These are phyloP conservation scores for Coenobita brevimanus DNA, from an alignment of 1,140 invertebrate genomes.

Conservation along the genomic window DNA sequence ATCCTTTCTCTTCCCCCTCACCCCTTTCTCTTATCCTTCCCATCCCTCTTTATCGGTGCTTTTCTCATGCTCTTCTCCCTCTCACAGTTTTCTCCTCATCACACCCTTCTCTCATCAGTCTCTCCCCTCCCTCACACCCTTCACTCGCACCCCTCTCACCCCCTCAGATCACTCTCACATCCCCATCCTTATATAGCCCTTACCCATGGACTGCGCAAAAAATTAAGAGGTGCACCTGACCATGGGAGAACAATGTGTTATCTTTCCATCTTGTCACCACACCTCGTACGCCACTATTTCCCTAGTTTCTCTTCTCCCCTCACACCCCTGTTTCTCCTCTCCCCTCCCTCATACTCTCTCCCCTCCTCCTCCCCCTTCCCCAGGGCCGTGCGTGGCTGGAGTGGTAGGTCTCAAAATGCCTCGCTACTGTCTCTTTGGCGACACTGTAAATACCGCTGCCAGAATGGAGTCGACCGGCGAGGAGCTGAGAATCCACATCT, in stretches of 20 bases:
- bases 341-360: not conserved
- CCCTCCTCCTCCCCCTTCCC: slow-evolving; percentile 56
- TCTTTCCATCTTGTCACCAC: no score
- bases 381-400: slow-evolving; percentile 92
- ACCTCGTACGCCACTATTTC: no score
- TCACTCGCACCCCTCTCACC: not conserved
- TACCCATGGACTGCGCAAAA: no score
- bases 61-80: not conserved
- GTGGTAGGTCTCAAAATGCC: slow-evolving; percentile 77
- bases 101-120: no score
- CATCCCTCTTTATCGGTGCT: not conserved
- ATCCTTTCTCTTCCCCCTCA: not conserved
- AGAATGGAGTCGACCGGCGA: slow-evolving; percentile 86
- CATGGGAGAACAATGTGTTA: no score
- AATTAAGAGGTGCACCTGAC: no score
- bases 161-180: not conserved
- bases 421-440: slow-evolving; percentile 90
- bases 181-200: no score
- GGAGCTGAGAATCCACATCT: slow-evolving; percentile 83
- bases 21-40: not conserved
- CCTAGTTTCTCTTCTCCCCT: not conserved
- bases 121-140: not conserved
- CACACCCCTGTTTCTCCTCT: not conserved
- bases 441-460: slow-evolving; percentile 93
- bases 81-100: not conserved